Evolutionary conservation across 2,797 vertebrate genomes (phyloP), one percentile per base, ranked within the genome.

Genomic region (Megalops cyprinoides): DNA sequence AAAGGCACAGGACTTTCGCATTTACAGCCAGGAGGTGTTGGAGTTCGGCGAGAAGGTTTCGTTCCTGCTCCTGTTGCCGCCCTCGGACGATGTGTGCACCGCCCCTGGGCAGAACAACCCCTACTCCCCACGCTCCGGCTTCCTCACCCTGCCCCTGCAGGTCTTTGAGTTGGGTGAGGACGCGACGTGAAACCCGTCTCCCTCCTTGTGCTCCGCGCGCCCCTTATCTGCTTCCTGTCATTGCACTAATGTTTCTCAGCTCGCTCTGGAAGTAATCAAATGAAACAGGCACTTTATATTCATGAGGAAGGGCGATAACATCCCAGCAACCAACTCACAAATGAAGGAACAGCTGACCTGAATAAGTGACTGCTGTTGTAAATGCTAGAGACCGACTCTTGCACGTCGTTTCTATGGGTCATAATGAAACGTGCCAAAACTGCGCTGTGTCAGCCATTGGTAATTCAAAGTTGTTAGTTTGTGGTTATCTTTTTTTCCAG

Each of bases 21-120:
- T 98, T 82, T 97, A 98, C 89, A 95, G 94, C 85, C 96, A 97
- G 80, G 97, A 98, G 83, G 96, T 98, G 84, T 89, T 98, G 83
- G 97, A 98, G 82, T 97, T 97, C 48, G 96, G 96, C 37, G 94
- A 92, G 62, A 94, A 95, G 78, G 96, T 98, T 84, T 98, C 96
- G 51, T 96, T 98, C 87, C 90, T 98, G 74, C 92, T 98, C 39
- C 93, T 98, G 77, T 89, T 98, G 85, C 97, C 97, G 44, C 96
- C 97, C 0, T 97, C 96, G 0, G 97, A 98, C 0, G 96, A 97
- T 0, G 96, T 98, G 79, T 98, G 97, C 88, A 95, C 96, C 0
- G 95, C 95, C 46, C 97, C 97, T 0, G 97, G 97, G 55, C 97
- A 98, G 92, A 97, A 96, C 82, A 96, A 95, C 83, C 95, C 96